Percentiles rank a stretch among this genome's conserved stretches.
Conservation (phyloP, 2,113 vertebrate species). For the Heterochromis multidens region DNA sequence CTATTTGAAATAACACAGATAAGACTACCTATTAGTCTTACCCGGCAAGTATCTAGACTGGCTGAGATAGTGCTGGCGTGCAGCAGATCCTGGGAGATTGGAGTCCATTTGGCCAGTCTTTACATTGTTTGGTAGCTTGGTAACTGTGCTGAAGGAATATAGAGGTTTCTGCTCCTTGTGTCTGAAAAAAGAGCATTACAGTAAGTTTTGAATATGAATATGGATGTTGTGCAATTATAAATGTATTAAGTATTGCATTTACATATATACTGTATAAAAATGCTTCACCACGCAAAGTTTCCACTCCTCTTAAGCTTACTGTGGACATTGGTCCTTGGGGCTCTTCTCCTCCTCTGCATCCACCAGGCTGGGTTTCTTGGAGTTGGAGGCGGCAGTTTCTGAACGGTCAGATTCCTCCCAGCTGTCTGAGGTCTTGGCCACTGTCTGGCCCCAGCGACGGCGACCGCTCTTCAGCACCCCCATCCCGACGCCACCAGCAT, state of each 20-base stretch:
- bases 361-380: conserved; percentile 86
- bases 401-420: conserved; percentile 84
- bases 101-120: conserved; percentile 76
- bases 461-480: conserved; percentile 79
- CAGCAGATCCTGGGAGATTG: conserved; percentile 74
- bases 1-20: neutral
- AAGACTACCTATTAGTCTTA: conserved; percentile 54
- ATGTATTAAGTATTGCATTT: neutral
- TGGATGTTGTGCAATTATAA: neutral
- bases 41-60: conserved; percentile 95
- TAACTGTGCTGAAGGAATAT: conserved; percentile 78
- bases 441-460: conserved; percentile 89
- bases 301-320: conserved; percentile 31
- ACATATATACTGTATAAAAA: neutral
- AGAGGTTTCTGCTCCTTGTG: conserved; percentile 69
- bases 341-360: conserved; percentile 77
- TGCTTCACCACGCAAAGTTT: neutral
- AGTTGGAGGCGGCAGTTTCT: conserved; percentile 82
- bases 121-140: conserved; percentile 74
- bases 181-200: conserved; percentile 43
- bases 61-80: conserved; percentile 91
- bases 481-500: neutral
- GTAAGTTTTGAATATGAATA: neutral
- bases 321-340: conserved; percentile 67
- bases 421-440: conserved; percentile 80